These are phyloP conservation scores for Paracentrotus lividus DNA, from an alignment of 53 echinoderm and acorn worm species.

Conservation along the genomic window DNA sequence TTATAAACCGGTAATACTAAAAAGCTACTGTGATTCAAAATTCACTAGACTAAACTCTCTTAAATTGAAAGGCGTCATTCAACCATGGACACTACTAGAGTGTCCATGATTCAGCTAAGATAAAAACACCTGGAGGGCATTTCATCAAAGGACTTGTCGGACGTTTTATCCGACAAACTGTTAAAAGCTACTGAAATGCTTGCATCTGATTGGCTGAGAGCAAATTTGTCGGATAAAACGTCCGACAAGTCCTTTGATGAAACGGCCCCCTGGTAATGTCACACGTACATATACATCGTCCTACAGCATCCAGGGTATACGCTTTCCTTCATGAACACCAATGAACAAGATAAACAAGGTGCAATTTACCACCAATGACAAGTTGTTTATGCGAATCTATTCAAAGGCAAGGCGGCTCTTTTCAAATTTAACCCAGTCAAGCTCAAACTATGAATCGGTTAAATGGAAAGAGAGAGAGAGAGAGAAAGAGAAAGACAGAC, in stretches of 20 bases:
- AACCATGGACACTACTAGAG: no score
- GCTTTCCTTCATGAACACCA: not conserved
- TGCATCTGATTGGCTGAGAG: no score
- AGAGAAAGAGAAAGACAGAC: not conserved
- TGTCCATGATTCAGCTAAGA: no score
- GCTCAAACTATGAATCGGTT: not conserved
- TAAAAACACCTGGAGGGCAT: no score
- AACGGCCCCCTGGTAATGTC: not conserved
- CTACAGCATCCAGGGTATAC: not conserved
- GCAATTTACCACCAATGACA: slow-evolving; percentile 34
- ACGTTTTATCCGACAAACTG: no score
- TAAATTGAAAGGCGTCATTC: not conserved
- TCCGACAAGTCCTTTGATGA: no score
- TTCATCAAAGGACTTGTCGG: no score
- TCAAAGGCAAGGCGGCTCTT: slow-evolving; percentile 8
- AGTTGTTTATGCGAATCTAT: slow-evolving; percentile 32
- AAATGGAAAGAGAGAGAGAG: not conserved
- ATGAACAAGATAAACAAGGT: not conserved
- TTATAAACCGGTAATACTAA: no score
- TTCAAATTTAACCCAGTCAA: not conserved
- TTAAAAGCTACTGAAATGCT: no score
- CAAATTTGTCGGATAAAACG: no score
- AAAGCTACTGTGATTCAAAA: no score
- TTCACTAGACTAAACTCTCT: not conserved
- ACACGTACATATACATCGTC: not conserved